phyloP scores from a whole-genome alignment of 1,140 invertebrate genomes.

The Drosophila nigrodunni region DNA sequence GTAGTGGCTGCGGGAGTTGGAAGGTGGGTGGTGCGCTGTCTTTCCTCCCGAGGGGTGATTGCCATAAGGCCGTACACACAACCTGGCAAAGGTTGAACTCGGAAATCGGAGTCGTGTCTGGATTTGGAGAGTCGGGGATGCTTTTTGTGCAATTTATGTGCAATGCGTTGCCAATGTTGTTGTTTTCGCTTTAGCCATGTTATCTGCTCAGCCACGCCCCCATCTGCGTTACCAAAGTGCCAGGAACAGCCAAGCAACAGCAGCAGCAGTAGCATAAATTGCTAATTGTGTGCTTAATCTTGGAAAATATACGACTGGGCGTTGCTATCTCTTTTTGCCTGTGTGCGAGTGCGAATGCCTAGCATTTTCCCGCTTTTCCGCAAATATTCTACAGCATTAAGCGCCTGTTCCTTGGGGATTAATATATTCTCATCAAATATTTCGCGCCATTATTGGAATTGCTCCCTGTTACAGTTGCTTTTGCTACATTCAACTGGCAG shows the following conservation, averaged over 20 bases:
- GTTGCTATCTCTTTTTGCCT: conserved; percentile 50
- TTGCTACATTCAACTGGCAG: conserved; percentile 28
- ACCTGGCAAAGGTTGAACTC: conserved; percentile 25
- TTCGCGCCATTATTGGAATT: conserved; percentile 82
- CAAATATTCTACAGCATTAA: conserved; percentile 58
- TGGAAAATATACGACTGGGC: conserved; percentile 70
- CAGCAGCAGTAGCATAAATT: conserved; percentile 52
- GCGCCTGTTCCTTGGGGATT: conserved; percentile 60
- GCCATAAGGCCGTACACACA: conserved; percentile 30
- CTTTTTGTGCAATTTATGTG: conserved; percentile 78
- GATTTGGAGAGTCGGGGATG: conserved; percentile 47
- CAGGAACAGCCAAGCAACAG: not conserved
- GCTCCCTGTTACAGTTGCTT: conserved; percentile 31
- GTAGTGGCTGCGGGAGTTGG: not conserved
- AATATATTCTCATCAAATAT: conserved; percentile 84
- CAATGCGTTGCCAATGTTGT: conserved; percentile 73
- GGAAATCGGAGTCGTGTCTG: conserved; percentile 1
- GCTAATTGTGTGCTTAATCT: conserved; percentile 83
- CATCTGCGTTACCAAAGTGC: conserved; percentile 12
- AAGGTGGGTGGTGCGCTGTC: conserved; percentile 5
- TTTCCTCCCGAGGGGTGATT: conserved; percentile 32
- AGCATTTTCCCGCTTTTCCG: conserved; percentile 54
- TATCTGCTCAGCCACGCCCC: conserved; percentile 58
- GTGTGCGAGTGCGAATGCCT: conserved; percentile 4
- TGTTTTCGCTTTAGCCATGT: conserved; percentile 44